Evolutionary conservation across 2,888 invertebrate species (phyloP).

Genomic region (Hanleya hanleyi): DNA sequence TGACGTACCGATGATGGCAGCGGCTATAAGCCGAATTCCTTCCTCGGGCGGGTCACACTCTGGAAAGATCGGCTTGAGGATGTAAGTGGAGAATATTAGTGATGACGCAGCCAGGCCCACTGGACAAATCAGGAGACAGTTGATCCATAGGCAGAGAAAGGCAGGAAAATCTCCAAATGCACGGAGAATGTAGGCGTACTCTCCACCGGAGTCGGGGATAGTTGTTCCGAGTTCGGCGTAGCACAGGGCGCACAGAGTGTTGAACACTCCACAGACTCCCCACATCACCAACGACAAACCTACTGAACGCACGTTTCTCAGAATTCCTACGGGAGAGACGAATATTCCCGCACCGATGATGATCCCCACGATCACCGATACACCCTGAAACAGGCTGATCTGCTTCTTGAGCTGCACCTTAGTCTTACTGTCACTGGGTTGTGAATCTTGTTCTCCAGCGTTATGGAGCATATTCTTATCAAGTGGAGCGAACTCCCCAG

Average conservation of each 20-base stretch:
- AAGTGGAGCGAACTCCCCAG: too few relatives aligned
- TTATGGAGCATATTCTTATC: too few relatives aligned
- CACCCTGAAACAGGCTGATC: slow-evolving; percentile 58
- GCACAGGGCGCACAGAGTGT: slow-evolving; percentile 87
- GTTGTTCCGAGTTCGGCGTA: slow-evolving; percentile 94
- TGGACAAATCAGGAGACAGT: slow-evolving; percentile 67
- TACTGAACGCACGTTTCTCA: slow-evolving; percentile 84
- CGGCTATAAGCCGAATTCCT: slow-evolving; percentile 58
- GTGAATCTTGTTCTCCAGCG: too few relatives aligned
- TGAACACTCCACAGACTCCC: slow-evolving; percentile 87
- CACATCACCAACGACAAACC: slow-evolving; percentile 87
- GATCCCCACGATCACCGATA: slow-evolving; percentile 78
- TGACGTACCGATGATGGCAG: slow-evolving; percentile 63
- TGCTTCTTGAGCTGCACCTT: slow-evolving; percentile 55
- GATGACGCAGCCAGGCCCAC: slow-evolving; percentile 69
- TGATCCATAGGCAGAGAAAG: slow-evolving; percentile 70
- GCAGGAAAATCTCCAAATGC: slow-evolving; percentile 70
- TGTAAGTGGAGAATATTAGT: slow-evolving; percentile 69
- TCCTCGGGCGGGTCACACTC: slow-evolving; percentile 62
- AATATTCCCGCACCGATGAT: slow-evolving; percentile 97
- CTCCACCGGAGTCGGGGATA: slow-evolving; percentile 79
- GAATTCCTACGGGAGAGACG: slow-evolving; percentile 93
- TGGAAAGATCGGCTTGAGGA: slow-evolving; percentile 63
- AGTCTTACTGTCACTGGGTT: too few relatives aligned
- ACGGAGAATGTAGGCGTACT: slow-evolving; percentile 75